Percentiles rank a stretch among this genome's conserved stretches.
These are phyloP conservation scores for Sturmia bella DNA, from an alignment of 2,888 invertebrate genomes.

Conservation along the genomic window DNA sequence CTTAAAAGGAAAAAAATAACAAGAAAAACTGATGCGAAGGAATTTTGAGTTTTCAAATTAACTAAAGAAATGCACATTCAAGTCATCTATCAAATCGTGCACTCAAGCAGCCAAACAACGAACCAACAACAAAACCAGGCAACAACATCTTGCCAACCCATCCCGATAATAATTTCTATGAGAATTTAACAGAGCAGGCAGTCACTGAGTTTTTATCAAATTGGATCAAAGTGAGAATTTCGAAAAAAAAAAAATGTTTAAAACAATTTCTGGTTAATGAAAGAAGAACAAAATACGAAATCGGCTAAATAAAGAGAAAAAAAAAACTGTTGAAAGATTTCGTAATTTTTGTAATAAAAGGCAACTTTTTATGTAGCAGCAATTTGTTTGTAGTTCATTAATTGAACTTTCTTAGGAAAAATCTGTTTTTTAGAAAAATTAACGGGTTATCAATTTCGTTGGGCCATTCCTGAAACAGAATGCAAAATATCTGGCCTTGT, in stretches of 20 bases:
- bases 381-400: no score
- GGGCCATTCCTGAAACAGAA: no score
- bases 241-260: not conserved
- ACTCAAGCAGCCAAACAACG: constrained; percentile 41
- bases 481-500: no score
- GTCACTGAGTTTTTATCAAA: not conserved
- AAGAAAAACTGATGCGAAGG: constrained; percentile 8
- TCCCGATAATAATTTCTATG: constrained; percentile 42
- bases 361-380: no score
- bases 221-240: constrained; percentile 46
- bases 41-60: constrained; percentile 54
- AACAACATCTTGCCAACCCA: constrained; percentile 21
- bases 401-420: no score
- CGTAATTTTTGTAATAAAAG: no score
- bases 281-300: not conserved
- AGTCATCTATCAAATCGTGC: constrained; percentile 67
- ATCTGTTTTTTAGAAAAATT: no score
- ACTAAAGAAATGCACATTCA: constrained; percentile 55
- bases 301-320: not conserved
- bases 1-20: constrained; percentile 3
- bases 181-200: constrained; percentile 20
- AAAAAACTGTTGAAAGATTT: not conserved
- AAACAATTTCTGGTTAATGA: constrained; percentile 21
- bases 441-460: no score
- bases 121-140: constrained; percentile 20